Conservation (phyloP, 2,888 invertebrate genomes). For the Phengaris arion region DNA sequence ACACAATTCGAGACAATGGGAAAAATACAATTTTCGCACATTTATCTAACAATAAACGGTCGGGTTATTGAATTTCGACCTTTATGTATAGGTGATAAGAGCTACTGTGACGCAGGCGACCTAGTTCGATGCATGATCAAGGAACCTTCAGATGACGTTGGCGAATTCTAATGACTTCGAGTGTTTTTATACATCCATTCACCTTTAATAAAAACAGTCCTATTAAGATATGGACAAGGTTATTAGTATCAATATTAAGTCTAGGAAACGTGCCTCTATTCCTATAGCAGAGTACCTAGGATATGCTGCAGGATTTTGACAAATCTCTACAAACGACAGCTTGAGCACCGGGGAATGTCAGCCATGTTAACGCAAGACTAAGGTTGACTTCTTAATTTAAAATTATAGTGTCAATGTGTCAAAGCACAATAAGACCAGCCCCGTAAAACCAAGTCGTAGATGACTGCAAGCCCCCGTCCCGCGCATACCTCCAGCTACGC, state of each 20-base stretch:
- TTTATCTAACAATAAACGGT: neutral
- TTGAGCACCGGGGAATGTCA: too few relatives aligned
- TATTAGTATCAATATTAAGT: neutral
- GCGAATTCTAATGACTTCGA: neutral
- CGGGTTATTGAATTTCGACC: neutral
- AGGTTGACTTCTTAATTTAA: too few relatives aligned
- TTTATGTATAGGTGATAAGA: neutral
- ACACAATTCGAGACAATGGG: constrained; percentile 14
- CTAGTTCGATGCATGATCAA: neutral
- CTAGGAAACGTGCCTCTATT: neutral
- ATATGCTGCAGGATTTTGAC: too few relatives aligned
- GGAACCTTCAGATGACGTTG: neutral
- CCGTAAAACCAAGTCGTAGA: too few relatives aligned
- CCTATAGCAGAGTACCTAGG: too few relatives aligned
- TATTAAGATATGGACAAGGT: neutral
- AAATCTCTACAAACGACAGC: too few relatives aligned
- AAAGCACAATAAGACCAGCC: too few relatives aligned
- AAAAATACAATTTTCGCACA: neutral
- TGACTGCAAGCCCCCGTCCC: too few relatives aligned
- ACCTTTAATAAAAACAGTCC: neutral
- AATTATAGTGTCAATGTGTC: too few relatives aligned
- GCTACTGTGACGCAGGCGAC: neutral
- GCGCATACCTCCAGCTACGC: too few relatives aligned
- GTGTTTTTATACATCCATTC: neutral
- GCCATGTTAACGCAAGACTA: too few relatives aligned